phyloP scores from a whole-genome alignment of 1,140 invertebrate species.

The Bombyx mandarina region DNA sequence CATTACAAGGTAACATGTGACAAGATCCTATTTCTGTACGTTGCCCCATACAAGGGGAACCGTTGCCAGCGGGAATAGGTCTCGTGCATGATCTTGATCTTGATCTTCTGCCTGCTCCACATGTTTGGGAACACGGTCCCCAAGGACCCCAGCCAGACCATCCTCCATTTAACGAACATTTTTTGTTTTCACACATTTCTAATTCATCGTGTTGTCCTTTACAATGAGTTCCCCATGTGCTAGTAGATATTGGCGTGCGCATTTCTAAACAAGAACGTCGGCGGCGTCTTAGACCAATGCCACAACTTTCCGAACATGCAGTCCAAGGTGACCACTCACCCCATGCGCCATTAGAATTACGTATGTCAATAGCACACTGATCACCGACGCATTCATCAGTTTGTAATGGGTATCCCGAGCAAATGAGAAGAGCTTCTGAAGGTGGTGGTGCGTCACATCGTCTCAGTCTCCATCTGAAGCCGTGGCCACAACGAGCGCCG shows the following conservation, averaged over 20 bases:
- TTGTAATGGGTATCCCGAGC: slow-evolving; percentile 43
- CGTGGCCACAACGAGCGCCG: slow-evolving; percentile 48
- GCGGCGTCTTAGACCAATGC: slow-evolving; percentile 35
- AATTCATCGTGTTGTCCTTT: slow-evolving; percentile 49
- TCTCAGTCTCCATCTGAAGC: slow-evolving; percentile 41
- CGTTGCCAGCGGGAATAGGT: slow-evolving; percentile 40
- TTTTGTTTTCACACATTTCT: slow-evolving; percentile 35
- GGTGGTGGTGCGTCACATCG: slow-evolving; percentile 49
- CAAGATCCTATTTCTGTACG: slow-evolving; percentile 49
- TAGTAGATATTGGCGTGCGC: slow-evolving; percentile 14
- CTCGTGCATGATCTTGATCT: slow-evolving; percentile 49
- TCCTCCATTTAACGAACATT: slow-evolving; percentile 44
- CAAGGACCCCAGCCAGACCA: slow-evolving; percentile 58
- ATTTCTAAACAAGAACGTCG: slow-evolving; percentile 43
- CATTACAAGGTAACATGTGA: slow-evolving; percentile 43
- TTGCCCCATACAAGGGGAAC: slow-evolving; percentile 33
- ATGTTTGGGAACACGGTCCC: slow-evolving; percentile 52
- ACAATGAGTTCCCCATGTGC: slow-evolving; percentile 52
- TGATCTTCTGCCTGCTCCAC: slow-evolving; percentile 43
- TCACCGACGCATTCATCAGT: slow-evolving; percentile 45
- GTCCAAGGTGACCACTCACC: slow-evolving; percentile 47
- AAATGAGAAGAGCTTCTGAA: slow-evolving; percentile 32
- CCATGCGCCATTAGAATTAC: slow-evolving; percentile 32
- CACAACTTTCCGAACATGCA: slow-evolving; percentile 51
- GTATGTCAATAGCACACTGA: slow-evolving; percentile 42